Conservation (phyloP, 2,888 invertebrate species). For the Acanthosepion lycidas region DNA sequence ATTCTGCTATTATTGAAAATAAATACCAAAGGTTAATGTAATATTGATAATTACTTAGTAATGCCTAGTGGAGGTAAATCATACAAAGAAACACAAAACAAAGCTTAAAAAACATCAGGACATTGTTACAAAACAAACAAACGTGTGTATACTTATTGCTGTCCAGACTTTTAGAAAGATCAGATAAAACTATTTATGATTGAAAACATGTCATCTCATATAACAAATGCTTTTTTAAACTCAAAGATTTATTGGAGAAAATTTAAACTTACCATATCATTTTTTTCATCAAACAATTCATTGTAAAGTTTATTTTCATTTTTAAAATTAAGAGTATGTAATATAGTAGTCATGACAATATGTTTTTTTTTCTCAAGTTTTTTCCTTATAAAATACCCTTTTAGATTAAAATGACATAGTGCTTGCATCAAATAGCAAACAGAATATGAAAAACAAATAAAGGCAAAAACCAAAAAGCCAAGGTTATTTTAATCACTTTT, state of each 20-base stretch:
- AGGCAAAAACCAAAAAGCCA: too few species aligned
- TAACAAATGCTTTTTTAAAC: not conserved
- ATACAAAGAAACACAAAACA: not conserved
- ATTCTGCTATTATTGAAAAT: not conserved
- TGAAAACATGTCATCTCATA: not conserved
- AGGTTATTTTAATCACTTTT: too few species aligned
- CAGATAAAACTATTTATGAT: not conserved
- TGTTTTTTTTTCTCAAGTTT: too few species aligned
- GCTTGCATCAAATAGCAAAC: too few species aligned
- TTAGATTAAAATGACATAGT: too few species aligned
- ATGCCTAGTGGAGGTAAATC: not conserved
- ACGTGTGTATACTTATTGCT: not conserved
- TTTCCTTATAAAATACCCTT: too few species aligned
- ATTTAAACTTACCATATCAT: not conserved
- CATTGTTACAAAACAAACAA: not conserved
- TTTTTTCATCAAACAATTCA: not conserved
- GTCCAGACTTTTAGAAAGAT: not conserved
- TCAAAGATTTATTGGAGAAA: not conserved
- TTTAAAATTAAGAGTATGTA: too few species aligned
- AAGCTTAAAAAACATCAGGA: not conserved
- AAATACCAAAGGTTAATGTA: not conserved
- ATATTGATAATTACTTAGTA: not conserved
- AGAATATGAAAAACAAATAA: too few species aligned
- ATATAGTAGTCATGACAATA: too few species aligned
- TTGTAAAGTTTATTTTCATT: too few species aligned